phyloP scores from a whole-genome alignment of 1,140 invertebrate species.

The Dryas iulia region DNA sequence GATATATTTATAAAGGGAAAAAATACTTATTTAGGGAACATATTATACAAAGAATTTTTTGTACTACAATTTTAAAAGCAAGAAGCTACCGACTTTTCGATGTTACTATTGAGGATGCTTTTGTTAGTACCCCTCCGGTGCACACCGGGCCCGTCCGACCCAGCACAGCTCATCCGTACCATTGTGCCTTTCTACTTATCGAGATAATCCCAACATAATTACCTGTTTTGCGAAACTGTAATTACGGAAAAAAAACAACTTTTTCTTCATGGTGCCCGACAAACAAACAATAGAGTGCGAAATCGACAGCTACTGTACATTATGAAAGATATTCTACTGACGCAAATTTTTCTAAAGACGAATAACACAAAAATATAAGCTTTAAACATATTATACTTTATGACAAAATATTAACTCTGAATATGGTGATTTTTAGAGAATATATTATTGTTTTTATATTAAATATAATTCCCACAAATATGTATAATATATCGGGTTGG shows the following conservation, averaged over 20 bases:
- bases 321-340: constrained; percentile 35
- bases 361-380: neutral
- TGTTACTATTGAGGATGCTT: constrained; percentile 65
- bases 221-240: constrained; percentile 72
- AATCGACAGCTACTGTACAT: constrained; percentile 49
- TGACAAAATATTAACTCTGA: no score
- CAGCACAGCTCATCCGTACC: constrained; percentile 48
- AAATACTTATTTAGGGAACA: constrained; percentile 12
- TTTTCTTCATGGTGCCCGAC: constrained; percentile 56
- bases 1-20: neutral
- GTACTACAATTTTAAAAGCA: constrained; percentile 60
- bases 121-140: constrained; percentile 64
- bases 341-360: constrained; percentile 38
- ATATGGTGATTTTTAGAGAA: no score
- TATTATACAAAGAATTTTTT: constrained; percentile 49
- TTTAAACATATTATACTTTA: no score
- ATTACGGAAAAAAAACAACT: constrained; percentile 64
- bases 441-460: neutral
- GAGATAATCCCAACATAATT: constrained; percentile 71
- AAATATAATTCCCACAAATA: constrained; percentile 40
- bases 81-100: constrained; percentile 76
- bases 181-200: constrained; percentile 59
- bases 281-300: constrained; percentile 51
- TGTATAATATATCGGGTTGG: constrained; percentile 23
- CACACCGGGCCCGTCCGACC: constrained; percentile 56